Evolutionary conservation across 2,797 vertebrate species (phyloP), one percentile per base, ranked within the genome.

Genomic region (Botia almorhae): DNA sequence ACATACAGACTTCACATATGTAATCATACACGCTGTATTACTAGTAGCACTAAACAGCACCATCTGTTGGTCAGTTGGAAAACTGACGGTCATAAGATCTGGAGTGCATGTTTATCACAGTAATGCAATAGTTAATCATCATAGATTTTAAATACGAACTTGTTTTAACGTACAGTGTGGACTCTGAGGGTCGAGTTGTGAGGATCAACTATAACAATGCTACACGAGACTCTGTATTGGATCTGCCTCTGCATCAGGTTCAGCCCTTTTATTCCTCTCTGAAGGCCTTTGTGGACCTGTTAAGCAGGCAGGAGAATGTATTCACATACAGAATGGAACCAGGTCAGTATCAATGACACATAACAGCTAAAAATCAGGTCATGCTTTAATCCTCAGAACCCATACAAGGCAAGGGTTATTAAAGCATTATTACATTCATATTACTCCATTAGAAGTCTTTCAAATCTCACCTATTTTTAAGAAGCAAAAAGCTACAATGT

Each of bases 171-270:
- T 68, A 50, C 81, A 99, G 97, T 0, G 69, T 94, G n/a, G 92
- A 97, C 76, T 76, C 87, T 0, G 92, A 93, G 39, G 95, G 94
- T 1, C 90, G 89, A 51, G 91, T 95, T 10, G 77, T 84, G 77
- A 95, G 93, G 77, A 96, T 99, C 85, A 98, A 97, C 90, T 96
- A 90, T 81, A 99, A 98, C 88, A 97, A 99, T n/a, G 95, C 96
- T 80, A 98, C 97, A 17, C 92, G 97, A 88, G 96, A 98, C 74
- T 95, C 97, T 0, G 89, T 97, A 84, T 93, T 99, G 88, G 96
- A 99, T 88, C 61, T 96, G 3, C 94, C 96, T 2, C 26, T 94
- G 21, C 92, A 96, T 61, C 92, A 93, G 87, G 96, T 99, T 13
- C 96, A 96, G 86, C 94, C 93, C 0, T 98, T 98, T 90, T 98